Evolutionary conservation across 2,797 vertebrate species (phyloP), one percentile per base, ranked within the genome.

Genomic region (Parotocinclus haroldoi): DNA sequence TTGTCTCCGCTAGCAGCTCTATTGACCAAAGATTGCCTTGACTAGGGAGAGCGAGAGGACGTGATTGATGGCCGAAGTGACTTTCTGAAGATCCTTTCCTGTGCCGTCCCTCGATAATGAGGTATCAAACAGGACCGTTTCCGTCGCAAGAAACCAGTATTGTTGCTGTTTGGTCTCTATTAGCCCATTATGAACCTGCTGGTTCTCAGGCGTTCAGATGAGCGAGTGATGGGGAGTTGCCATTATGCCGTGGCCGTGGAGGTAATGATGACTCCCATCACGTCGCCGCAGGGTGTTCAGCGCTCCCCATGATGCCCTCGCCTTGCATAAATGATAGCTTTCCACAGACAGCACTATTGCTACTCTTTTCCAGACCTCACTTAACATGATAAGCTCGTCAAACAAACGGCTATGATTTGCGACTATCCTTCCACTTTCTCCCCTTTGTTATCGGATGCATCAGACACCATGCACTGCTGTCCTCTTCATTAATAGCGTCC

Each of bases 21-120:
- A 78, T 78, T 73, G 77, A 76, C 68, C 68, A 63, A 38, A 64
- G 64, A 73, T 71, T 53, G 50, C 45, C 66, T 70, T 6, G 37
- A 63, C 36, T 27, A 44, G 48, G 61, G 58, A 62, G 53, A 60
- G 54, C 27, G 44, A 14, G 39, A 63, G 42, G 69, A 52, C 56
- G 58, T 62, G 71, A 78, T 76, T 78, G 76, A 78, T 71, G 64
- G 36, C 51, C 40, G 50, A 44, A 60, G 58, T 53, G 51, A 54
- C 56, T 58, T 69, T 70, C 57, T 60, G 75, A 71, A 76, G 56
- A 73, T 69, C 70, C 16, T 18, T 40, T 45, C 17, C 19, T 27
- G 39, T 49, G 9, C 36, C 27, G 27, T 27, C 27, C 48, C 49
- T 13, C n/a, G 48, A 49, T n/a, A 7, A 9, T 48, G 45, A 4